These are phyloP conservation scores for Hemistola chrysoprasaria DNA, from an alignment of 2,888 invertebrate species.

Conservation along the genomic window DNA sequence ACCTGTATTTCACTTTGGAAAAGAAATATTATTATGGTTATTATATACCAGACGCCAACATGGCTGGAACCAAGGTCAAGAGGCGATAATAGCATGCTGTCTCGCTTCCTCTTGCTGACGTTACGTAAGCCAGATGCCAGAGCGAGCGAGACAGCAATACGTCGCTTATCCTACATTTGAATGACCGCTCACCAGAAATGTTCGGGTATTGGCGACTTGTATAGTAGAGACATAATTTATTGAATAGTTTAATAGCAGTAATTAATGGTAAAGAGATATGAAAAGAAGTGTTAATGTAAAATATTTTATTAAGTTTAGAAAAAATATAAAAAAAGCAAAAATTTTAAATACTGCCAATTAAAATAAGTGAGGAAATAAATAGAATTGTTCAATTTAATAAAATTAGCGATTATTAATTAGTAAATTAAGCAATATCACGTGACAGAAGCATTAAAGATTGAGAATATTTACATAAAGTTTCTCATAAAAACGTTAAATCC, in stretches of 20 bases:
- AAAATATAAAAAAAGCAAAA: constrained; percentile 10
- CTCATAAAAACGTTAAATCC: no score
- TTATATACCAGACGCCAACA: no score
- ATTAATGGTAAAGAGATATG: background rate
- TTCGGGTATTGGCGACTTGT: no score
- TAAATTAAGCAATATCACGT: constrained; percentile 66
- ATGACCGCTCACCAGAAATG: no score
- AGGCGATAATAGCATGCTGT: no score
- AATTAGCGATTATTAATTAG: constrained; percentile 25
- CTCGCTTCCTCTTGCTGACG: no score
- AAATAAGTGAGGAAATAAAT: constrained; percentile 4
- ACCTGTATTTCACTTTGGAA: constrained; percentile 28
- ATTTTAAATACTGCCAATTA: constrained; percentile 2
- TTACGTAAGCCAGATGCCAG: no score
- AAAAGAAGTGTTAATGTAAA: constrained; percentile 16
- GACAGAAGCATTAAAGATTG: constrained; percentile 63
- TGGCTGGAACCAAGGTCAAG: no score
- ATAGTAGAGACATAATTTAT: no score
- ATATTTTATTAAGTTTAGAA: background rate
- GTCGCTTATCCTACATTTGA: no score
- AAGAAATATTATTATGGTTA: constrained; percentile 3
- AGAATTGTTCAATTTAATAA: constrained; percentile 20
- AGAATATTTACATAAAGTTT: constrained; percentile 21
- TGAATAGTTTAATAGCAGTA: background rate
- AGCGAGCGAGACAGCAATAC: no score